These are phyloP conservation scores for Hetaerina titia DNA, from an alignment of 2,888 invertebrate species.

Conservation along the genomic window DNA sequence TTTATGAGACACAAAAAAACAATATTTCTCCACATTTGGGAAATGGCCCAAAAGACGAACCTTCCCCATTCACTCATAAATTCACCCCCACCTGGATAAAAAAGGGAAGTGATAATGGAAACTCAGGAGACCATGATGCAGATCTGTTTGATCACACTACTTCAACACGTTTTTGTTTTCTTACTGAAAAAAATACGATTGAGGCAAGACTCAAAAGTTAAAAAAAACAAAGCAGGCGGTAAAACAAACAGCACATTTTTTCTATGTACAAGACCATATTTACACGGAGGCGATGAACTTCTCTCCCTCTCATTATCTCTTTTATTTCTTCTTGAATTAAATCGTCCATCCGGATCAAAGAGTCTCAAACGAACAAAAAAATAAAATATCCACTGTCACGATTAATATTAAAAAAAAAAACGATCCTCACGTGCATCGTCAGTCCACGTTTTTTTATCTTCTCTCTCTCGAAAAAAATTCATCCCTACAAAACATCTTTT, in stretches of 20 bases:
- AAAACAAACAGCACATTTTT: slow-evolving; percentile 67
- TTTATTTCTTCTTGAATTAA: not conserved
- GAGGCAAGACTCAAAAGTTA: slow-evolving; percentile 64
- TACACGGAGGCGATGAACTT: slow-evolving; percentile 58
- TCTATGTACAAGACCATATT: slow-evolving; percentile 58
- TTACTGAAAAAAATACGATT: slow-evolving; percentile 52
- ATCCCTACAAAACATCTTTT: slow-evolving; percentile 55
- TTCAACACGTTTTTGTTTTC: slow-evolving; percentile 48
- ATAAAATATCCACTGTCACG: slow-evolving; percentile 24
- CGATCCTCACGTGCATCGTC: not conserved
- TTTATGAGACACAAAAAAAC: slow-evolving; percentile 59
- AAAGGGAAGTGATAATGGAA: slow-evolving; percentile 56
- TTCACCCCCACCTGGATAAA: slow-evolving; percentile 61
- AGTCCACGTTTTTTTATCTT: slow-evolving; percentile 4
- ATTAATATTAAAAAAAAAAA: not conserved
- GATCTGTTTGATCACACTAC: slow-evolving; percentile 1
- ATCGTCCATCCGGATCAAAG: slow-evolving; percentile 35
- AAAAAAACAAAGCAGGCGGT: slow-evolving; percentile 56
- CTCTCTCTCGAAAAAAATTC: slow-evolving; percentile 57
- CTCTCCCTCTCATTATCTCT: not conserved
- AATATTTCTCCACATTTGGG: slow-evolving; percentile 44
- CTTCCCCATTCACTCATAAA: slow-evolving; percentile 50
- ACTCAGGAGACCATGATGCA: slow-evolving; percentile 40
- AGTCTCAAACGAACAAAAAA: slow-evolving; percentile 27
- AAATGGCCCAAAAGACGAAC: slow-evolving; percentile 15